Conservation (phyloP, 2,888 invertebrate genomes). For the Ectemnius cavifrons region DNA sequence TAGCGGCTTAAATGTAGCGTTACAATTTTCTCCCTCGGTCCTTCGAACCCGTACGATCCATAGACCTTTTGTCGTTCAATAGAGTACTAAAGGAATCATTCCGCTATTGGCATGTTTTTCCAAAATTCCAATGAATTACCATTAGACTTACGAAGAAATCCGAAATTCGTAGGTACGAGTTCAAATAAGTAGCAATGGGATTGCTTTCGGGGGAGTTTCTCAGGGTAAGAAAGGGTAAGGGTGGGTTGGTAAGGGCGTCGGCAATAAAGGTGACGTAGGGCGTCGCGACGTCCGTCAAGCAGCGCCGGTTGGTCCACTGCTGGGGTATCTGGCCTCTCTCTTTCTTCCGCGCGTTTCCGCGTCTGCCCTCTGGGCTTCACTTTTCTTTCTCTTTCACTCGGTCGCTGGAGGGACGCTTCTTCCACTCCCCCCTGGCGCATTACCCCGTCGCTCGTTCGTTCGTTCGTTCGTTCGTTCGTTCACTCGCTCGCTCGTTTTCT, state of each 20-base stretch:
- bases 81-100: too few species aligned
- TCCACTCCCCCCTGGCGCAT: conserved; percentile 52
- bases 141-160: too few species aligned
- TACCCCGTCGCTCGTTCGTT: conserved; percentile 35
- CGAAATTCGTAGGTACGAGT: too few species aligned
- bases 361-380: conserved; percentile 12
- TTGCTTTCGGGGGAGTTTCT: conserved; percentile 21
- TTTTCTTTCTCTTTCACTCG: conserved; percentile 7
- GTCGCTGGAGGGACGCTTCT: conserved; percentile 55
- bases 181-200: too few species aligned
- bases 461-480: conserved; percentile 11
- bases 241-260: conserved; percentile 60
- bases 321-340: conserved; percentile 47
- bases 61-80: background rate
- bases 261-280: conserved; percentile 75
- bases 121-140: too few species aligned
- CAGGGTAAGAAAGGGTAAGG: conserved; percentile 35
- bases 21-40: conserved; percentile 64
- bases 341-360: conserved; percentile 15
- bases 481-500: conserved; percentile 28
- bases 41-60: conserved; percentile 44
- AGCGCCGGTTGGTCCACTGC: conserved; percentile 72
- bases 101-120: too few species aligned
- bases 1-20: conserved; percentile 74
- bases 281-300: conserved; percentile 77